Base-by-base conservation (phyloP, 92 coral and sea anemone species). In the Palythoa grandis region DNA sequence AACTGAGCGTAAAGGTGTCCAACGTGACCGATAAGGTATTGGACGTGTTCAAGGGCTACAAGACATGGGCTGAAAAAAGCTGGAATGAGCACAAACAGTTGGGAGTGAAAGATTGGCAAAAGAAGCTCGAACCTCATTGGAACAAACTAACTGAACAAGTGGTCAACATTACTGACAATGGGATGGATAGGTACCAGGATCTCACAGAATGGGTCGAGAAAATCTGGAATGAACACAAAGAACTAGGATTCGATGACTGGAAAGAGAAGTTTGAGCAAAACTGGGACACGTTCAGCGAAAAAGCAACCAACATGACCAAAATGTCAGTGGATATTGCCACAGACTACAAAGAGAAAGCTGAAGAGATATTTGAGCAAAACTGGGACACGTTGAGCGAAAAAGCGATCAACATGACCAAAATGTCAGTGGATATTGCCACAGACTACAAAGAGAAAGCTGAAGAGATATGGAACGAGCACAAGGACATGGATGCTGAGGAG, bases 391-490 rank as follows among this genome's bases (percentile, higher is more conserved):
- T 47, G n/a, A 43, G 76, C 52, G 52, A 43, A 7, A 43, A 72
- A 72, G 15, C 52, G 1, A 37, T 22, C 25, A 77, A 57, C 69
- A 54, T 65, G 83, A 56, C 83, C 22, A 23, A 56, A 22, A 12
- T 77, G 25, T 66, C 69, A 37, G 53, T 35, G 24, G 69, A 77
- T 38, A 57, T 56, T 66, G 83, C 83, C 13, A 38, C 25, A 2
- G 82, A 77, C 7, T 77, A 77, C 52, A 57, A 16, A 40, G 25
- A 77, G 19, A 77, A 20, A 16, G 82, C 82, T 5, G 82, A 77
- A 16, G 50, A 77, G 43, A 25, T 77, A 24, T 77, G 82, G 82
- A 58, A 77, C 19, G 82, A 77, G 25, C 82, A 77, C 82, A 57
- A 15, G n/a, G 16, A 77, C 52, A 5, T 77, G 70, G 50, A 77